Percentiles rank a stretch among this genome's conserved stretches.
Evolutionary conservation across 2,888 invertebrate species (phyloP).

Genomic region (Fabriciana adippe): DNA sequence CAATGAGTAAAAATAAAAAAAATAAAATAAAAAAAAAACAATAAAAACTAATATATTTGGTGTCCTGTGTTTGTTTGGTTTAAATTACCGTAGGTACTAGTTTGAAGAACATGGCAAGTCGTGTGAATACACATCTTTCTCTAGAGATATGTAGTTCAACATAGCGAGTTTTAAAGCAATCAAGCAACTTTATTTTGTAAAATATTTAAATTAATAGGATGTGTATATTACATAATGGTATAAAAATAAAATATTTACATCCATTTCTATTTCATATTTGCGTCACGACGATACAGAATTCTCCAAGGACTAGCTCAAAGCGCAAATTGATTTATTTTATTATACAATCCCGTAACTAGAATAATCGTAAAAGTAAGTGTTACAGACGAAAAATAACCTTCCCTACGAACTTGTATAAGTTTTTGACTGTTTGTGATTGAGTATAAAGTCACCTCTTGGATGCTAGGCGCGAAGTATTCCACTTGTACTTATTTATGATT

Average conservation of each 20-base stretch:
- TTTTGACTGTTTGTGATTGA: slow-evolving; percentile 36
- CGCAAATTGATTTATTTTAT: slow-evolving; percentile 15
- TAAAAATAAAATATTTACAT: neutral
- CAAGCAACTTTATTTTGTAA: no score
- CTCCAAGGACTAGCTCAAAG: slow-evolving; percentile 7
- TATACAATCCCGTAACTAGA: slow-evolving; percentile 9
- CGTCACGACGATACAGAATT: slow-evolving; percentile 6
- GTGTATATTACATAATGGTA: no score
- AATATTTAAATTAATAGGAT: no score
- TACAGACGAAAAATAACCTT: slow-evolving; percentile 35
- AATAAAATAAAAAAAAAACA: no score
- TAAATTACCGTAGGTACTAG: no score
- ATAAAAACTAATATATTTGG: no score
- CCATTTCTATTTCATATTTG: neutral
- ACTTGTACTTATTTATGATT: slow-evolving; percentile 67
- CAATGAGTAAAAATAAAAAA: no score
- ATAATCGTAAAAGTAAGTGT: slow-evolving; percentile 37
- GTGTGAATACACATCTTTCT: no score
- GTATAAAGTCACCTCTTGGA: slow-evolving; percentile 47
- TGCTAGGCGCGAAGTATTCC: slow-evolving; percentile 53
- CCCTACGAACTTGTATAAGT: slow-evolving; percentile 29
- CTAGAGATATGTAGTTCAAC: no score
- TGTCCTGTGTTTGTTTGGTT: no score
- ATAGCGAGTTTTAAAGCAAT: no score
- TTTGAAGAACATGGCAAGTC: no score